Evolutionary conservation across 2,797 vertebrate genomes (phyloP), one percentile per base, ranked within the genome.

Genomic region (Caiman crocodilus): DNA sequence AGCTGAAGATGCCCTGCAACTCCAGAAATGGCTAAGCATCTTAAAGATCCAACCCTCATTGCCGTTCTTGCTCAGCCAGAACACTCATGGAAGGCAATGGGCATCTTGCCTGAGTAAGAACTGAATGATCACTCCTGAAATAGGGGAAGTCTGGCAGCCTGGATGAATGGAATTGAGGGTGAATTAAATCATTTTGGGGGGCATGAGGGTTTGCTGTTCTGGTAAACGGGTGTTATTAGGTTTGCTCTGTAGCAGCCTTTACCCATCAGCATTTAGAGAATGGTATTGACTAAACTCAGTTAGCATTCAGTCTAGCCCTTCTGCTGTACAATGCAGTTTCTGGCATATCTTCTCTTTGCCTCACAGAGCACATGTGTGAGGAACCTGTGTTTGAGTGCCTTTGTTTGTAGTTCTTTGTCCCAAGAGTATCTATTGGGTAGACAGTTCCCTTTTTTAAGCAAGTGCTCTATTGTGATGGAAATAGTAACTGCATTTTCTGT

Each of bases 381-480:
- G 42, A 78, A 17, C 61, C 42, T 82, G 78, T 17, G 25, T 76
- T 35, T 73, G 61, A 75, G 1, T 82, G 6, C 26, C 42, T 88
- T 58, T 78, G 60, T 28, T 21, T 92, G 8, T 58, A 26, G 8
- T 79, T 94, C 77, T 89, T 78, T 58, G 58, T 79, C 69, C 73
- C 18, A 55, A 69, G 73, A 78, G 58, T 35, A 17, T 16, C 42
- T 84, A 83, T 69, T 7, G 13, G 17, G 4, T 23, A 59, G 35
- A 7, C 23, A 73, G 23, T 64, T 87, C 23, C 7, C 57, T 61
- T 32, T 2, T 0, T 85, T 88, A 71, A 59, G 58, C 64, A 64
- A 69, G 78, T 80, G 16, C 18, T 85, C 32, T 79, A 50, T 30
- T 3, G 14, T 82, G 5, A 3, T 88, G 67, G 18, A 18, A 88